Percentiles rank a stretch among this genome's conserved stretches.
Conservation (phyloP, 2,113 vertebrate genomes). For the Peucedramus taeniatus region DNA sequence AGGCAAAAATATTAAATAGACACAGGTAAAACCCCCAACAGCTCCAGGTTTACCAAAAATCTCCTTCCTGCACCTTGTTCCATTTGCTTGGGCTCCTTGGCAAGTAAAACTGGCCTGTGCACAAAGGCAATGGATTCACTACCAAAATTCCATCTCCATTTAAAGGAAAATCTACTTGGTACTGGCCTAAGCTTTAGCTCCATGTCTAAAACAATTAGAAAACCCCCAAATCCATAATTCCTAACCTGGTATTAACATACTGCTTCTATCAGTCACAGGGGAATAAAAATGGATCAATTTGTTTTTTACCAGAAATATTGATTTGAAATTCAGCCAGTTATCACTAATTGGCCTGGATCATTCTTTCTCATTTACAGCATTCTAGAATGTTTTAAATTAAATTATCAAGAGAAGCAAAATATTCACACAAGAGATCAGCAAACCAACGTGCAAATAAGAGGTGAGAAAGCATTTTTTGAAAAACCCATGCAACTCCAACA, state of each 20-base stretch:
- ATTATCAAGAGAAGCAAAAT: neutral
- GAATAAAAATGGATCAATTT: neutral
- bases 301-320: neutral
- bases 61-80: neutral
- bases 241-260: neutral
- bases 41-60: neutral
- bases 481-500: neutral
- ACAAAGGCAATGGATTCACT: neutral
- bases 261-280: neutral
- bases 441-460: neutral
- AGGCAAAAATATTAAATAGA: neutral
- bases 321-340: neutral
- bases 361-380: neutral
- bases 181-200: neutral
- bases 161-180: neutral
- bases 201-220: neutral
- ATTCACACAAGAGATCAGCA: neutral
- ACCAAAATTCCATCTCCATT: neutral
- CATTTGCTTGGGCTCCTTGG: neutral
- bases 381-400: neutral
- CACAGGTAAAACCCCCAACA: neutral
- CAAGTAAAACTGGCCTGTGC: neutral
- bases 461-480: neutral
- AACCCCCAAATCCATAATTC: fast-evolving
- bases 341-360: neutral